Evolutionary conservation across 2,888 invertebrate species (phyloP).

Genomic region (Polyploca ridens): DNA sequence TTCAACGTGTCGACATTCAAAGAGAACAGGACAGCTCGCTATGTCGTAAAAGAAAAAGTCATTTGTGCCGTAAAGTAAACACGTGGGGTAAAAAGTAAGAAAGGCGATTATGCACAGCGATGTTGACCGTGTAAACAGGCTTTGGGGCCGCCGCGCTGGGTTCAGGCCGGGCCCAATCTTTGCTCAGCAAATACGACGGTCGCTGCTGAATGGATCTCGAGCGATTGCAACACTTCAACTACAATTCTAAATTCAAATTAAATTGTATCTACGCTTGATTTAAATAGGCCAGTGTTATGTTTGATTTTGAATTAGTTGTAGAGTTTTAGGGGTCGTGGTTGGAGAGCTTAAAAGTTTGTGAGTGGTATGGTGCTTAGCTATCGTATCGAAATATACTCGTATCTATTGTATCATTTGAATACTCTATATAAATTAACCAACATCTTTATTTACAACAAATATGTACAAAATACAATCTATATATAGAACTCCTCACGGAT

Average conservation of each 20-base stretch:
- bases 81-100: conserved; percentile 53
- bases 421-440: too few species aligned
- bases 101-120: conserved; percentile 71
- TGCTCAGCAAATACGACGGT: conserved; percentile 54
- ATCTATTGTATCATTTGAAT: too few species aligned
- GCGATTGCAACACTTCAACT: conserved; percentile 22
- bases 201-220: conserved; percentile 14
- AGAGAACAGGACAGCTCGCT: conserved; percentile 15
- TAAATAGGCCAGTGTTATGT: background rate
- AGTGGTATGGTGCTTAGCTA: background rate
- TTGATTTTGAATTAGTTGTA: background rate
- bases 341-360: background rate
- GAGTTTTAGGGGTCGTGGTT: background rate
- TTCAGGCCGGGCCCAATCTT: conserved; percentile 47
- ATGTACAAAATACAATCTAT: too few species aligned
- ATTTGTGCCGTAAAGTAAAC: conserved; percentile 50
- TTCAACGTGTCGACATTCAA: background rate
- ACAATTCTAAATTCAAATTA: conserved; percentile 5
- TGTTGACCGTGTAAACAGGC: conserved; percentile 67
- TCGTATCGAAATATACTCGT: background rate
- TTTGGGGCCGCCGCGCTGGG: conserved; percentile 41
- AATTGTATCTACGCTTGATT: background rate
- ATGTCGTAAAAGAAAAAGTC: conserved; percentile 47
- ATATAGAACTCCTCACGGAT: too few species aligned
- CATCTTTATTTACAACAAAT: too few species aligned